A percentile compares a stretch with the other conserved stretches of the same genome.
phyloP scores from a whole-genome alignment of 2,888 invertebrate species.

The Rhodophaea formosa region DNA sequence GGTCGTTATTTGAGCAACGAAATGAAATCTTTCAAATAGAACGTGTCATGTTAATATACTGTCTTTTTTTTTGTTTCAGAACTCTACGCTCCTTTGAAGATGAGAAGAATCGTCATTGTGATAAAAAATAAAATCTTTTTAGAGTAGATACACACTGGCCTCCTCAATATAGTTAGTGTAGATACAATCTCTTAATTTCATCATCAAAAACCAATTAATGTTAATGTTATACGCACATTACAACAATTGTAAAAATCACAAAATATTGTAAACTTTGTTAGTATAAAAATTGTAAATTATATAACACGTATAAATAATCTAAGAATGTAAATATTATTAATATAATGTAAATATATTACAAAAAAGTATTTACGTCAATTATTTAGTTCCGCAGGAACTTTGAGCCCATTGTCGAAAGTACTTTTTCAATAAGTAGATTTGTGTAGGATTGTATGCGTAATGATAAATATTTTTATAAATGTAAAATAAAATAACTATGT shows the following conservation, averaged over 20 bases:
- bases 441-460: conserved; percentile 23
- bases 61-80: neutral
- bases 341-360: conserved; percentile 35
- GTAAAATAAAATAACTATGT: conserved; percentile 29
- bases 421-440: conserved; percentile 49
- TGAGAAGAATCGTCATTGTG: neutral
- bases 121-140: neutral
- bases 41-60: too few species aligned
- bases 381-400: conserved; percentile 48
- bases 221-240: neutral
- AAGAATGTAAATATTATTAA: conserved; percentile 23
- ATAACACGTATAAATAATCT: conserved; percentile 25
- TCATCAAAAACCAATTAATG: too few species aligned
- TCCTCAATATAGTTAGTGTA: too few species aligned
- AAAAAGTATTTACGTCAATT: conserved; percentile 68
- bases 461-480: conserved; percentile 42
- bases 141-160: neutral
- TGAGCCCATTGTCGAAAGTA: conserved; percentile 72
- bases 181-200: too few species aligned
- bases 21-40: too few species aligned
- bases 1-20: too few species aligned
- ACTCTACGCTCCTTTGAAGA: neutral
- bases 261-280: neutral
- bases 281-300: conserved; percentile 28
- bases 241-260: neutral